Base-by-base conservation (phyloP, 2,113 vertebrate genomes). In the Craseonycteris thonglongyai region DNA sequence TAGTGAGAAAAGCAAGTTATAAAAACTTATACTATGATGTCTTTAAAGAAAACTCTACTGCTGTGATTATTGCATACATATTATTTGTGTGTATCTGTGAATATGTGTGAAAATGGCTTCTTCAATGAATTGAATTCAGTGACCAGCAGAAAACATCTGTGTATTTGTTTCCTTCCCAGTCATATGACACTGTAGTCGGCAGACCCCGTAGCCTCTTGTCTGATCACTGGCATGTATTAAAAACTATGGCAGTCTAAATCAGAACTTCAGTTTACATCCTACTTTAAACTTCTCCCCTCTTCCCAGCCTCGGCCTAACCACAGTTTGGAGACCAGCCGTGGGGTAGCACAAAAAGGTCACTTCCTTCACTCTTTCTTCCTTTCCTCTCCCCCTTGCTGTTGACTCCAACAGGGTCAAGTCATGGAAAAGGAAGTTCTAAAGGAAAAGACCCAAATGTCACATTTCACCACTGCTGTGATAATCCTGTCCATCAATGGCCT, bases 201-300 rank as follows among this genome's bases (percentile, higher is more conserved):
- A 96, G 8, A 30, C 11, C 38, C 15, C 24, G 33, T 7, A 65
- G 5, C 2, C 83, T 54, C n/a, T 33, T 86, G 76, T 91, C 40
- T 79, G 65, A 68, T 54, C 65, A 14, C 76, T 72, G 75, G 33
- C 40, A 81, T n/a, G 6, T 61, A 59, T 22, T 69, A 38, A 90
- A 69, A 92, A 76, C 90, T 51, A 56, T n/a, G 65, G 33, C 45
- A n/a, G 51, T 74, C 61, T 38, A 68, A 86, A 58, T 33, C n/a
- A 84, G 93, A 91, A 45, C 33, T 42, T 81, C 66, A 40, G 11
- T 85, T 93, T 33, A 72, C 15, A 45, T 89, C 28, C 82, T 8
- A 1, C 59, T 71, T 30, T 75, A 69, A 90, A 49, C 4, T 22
- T 79, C 28, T 75, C 28, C 19, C n/a, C 2, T 59, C 45, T 61